A percentile compares a stretch with the other conserved stretches of the same genome.
Evolutionary conservation across 2,888 invertebrate genomes (phyloP).

Genomic region (Drosophila nr. fundita): DNA sequence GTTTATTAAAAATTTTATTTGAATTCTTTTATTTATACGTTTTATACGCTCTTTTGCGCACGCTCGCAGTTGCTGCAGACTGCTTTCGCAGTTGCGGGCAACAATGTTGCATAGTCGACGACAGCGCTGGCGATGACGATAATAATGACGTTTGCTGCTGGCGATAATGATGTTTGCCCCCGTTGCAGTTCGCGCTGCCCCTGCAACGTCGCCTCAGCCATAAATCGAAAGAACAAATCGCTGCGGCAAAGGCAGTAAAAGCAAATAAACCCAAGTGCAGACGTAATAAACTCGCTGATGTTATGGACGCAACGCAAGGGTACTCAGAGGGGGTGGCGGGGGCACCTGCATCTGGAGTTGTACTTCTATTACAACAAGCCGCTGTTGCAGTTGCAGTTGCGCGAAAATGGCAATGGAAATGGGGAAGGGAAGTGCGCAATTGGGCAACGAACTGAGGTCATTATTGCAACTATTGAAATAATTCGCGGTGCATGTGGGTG

Average conservation of each 20-base stretch:
- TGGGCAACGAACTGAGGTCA: constrained; percentile 67
- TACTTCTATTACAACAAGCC: constrained; percentile 19
- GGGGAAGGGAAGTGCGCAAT: constrained; percentile 61
- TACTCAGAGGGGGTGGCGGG: not conserved
- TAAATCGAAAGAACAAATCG: constrained; percentile 82
- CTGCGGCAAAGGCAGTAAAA: constrained; percentile 81
- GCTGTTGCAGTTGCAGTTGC: constrained; percentile 19
- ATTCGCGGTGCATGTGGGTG: constrained; percentile 70
- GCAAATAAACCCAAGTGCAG: constrained; percentile 81
- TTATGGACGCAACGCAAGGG: constrained; percentile 55
- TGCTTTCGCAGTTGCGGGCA: constrained; percentile 47
- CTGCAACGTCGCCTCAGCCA: constrained; percentile 45
- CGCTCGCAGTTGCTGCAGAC: constrained; percentile 57
- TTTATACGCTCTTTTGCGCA: constrained; percentile 76
- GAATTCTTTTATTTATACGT: constrained; percentile 82
- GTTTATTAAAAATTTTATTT: constrained; percentile 85
- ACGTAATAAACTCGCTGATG: constrained; percentile 80
- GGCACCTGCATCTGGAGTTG: constrained; percentile 46
- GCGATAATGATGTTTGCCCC: constrained; percentile 45
- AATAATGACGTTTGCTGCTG: constrained; percentile 27
- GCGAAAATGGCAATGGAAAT: constrained; percentile 40
- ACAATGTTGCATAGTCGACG: constrained; percentile 68
- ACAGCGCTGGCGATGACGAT: constrained; percentile 33
- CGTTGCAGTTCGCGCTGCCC: constrained; percentile 31
- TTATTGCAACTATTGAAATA: constrained; percentile 77